These are phyloP conservation scores for Ciconia boyciana DNA, from an alignment of 2,113 vertebrate species.

Conservation along the genomic window DNA sequence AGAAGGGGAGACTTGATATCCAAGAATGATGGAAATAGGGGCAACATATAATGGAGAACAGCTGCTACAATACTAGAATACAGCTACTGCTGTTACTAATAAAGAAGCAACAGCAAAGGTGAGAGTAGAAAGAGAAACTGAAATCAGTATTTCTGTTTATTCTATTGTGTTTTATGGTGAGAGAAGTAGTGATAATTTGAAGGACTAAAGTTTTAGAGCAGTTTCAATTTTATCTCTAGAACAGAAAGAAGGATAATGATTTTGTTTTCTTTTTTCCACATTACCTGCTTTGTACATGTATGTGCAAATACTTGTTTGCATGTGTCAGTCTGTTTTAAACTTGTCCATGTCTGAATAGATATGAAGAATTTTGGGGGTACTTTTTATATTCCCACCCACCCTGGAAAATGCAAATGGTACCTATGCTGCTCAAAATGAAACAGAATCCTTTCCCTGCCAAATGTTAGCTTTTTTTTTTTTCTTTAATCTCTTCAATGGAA, in stretches of 20 bases:
- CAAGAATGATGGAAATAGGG: constrained; percentile 28
- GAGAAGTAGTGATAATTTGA: neutral
- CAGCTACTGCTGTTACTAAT: neutral
- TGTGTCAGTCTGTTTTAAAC: neutral
- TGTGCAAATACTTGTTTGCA: neutral
- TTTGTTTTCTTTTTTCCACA: neutral
- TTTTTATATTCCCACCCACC: neutral
- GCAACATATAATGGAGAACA: neutral
- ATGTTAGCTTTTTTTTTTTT: neutral
- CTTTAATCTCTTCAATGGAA: neutral
- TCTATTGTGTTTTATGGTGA: neutral
- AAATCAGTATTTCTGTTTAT: neutral
- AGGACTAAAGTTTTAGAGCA: neutral
- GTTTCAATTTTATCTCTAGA: neutral
- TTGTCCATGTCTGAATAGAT: neutral
- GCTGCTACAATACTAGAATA: neutral
- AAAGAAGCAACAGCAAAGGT: neutral
- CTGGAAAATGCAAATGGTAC: neutral
- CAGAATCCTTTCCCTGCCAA: neutral
- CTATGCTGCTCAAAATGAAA: neutral
- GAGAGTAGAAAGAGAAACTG: neutral
- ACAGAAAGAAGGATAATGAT: neutral
- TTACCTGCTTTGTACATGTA: neutral
- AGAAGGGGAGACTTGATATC: neutral
- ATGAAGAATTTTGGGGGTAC: neutral